phyloP scores from a whole-genome alignment of 37 sponge, comb jelly and placozoan genomes.

The Diacarnus erythraeanus region DNA sequence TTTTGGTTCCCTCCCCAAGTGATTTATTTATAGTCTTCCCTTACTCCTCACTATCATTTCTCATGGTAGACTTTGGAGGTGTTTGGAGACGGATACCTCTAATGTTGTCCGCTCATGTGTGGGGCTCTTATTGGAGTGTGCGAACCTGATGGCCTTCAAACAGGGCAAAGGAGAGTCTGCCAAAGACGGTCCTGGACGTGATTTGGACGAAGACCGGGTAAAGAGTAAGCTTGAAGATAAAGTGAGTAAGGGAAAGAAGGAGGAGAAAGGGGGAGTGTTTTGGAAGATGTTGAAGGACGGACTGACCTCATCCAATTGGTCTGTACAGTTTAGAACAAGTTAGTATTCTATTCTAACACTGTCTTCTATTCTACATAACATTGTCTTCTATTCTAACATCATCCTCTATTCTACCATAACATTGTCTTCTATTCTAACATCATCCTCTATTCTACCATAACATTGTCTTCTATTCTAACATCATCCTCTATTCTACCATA shows the following conservation, averaged over 20 bases:
- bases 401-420: too few relatives aligned
- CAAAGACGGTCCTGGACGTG: neutral
- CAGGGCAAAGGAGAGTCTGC: neutral
- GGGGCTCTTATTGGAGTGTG: constrained; percentile 27
- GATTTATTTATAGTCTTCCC: neutral
- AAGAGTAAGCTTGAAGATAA: neutral
- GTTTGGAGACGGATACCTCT: constrained; percentile 27
- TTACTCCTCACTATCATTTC: too few relatives aligned
- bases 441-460: too few relatives aligned
- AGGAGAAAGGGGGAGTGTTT: neutral
- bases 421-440: too few relatives aligned
- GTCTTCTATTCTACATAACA: neutral
- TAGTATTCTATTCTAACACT: neutral
- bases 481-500: too few relatives aligned
- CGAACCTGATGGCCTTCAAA: neutral
- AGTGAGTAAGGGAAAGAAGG: neutral
- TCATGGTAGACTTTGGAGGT: constrained; percentile 46
- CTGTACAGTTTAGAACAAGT: constrained; percentile 33
- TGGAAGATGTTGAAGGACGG: constrained; percentile 14
- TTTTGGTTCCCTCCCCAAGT: too few relatives aligned
- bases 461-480: too few relatives aligned
- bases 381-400: too few relatives aligned
- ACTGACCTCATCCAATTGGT: constrained; percentile 15
- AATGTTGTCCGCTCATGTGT: constrained; percentile 29
- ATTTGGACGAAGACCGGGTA: neutral